Conservation (phyloP, 2,888 invertebrate species). For the Carterocephalus palaemon region DNA sequence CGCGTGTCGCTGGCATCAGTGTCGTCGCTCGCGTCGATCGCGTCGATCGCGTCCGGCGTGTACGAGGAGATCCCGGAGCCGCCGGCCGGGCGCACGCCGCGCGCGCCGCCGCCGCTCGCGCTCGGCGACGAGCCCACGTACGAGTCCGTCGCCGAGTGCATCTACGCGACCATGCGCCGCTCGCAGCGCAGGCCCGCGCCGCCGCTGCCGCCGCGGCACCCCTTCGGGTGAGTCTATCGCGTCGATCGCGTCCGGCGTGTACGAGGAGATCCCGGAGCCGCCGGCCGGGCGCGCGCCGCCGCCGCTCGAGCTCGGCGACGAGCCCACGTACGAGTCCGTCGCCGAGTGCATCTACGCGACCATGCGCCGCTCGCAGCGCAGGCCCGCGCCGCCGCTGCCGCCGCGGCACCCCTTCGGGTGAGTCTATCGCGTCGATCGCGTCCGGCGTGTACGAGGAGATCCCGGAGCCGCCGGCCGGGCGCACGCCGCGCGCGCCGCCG, state of each 20-base stretch:
- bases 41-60: constrained; percentile 82
- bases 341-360: constrained; percentile 59
- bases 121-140: constrained; percentile 62
- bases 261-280: constrained; percentile 82
- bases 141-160: constrained; percentile 63
- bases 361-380: constrained; percentile 42
- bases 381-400: constrained; percentile 50
- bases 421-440: constrained; percentile 74
- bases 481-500: constrained; percentile 7
- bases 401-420: constrained; percentile 40
- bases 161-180: constrained; percentile 52
- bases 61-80: constrained; percentile 83
- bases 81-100: constrained; percentile 32
- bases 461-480: constrained; percentile 57
- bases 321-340: constrained; percentile 68
- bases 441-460: constrained; percentile 87
- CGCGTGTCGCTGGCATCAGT: constrained; percentile 48
- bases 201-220: constrained; percentile 45
- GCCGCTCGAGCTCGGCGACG: constrained; percentile 77
- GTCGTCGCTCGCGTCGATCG: constrained; percentile 78
- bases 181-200: constrained; percentile 44
- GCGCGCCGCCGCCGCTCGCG: constrained; percentile 47
- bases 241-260: too few relatives aligned
- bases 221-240: constrained; percentile 37
- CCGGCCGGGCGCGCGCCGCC: constrained; percentile 58